phyloP scores from a whole-genome alignment of 2,888 invertebrate species.

The Lepidonotus clava region DNA sequence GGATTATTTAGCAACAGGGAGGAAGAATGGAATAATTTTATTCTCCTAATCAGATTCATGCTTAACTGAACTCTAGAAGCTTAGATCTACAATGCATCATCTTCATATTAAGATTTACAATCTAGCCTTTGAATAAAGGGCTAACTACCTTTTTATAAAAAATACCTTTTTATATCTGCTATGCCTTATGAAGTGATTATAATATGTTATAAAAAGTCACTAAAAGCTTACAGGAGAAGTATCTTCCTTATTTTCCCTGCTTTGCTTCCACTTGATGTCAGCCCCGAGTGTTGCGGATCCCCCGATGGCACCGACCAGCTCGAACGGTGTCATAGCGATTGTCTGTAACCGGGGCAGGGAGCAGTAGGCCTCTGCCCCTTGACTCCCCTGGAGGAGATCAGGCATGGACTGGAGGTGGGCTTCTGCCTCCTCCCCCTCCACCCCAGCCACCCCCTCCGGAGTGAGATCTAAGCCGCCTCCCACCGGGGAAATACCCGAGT shows the following conservation, averaged over 20 bases:
- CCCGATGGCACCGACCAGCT: constrained; percentile 54
- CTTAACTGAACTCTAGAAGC: too few species aligned
- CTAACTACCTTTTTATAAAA: too few species aligned
- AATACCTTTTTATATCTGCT: too few species aligned
- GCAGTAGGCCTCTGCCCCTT: constrained; percentile 55
- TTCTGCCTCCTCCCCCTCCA: constrained; percentile 61
- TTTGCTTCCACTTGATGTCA: constrained; percentile 61
- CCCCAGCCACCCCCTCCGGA: constrained; percentile 57
- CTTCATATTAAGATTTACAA: too few species aligned
- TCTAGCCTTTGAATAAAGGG: too few species aligned
- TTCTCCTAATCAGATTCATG: too few species aligned
- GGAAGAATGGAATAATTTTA: too few species aligned
- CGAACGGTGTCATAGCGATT: background rate
- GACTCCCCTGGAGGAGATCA: constrained; percentile 65
- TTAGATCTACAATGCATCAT: too few species aligned
- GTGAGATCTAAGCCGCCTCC: background rate
- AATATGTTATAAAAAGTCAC: too few species aligned
- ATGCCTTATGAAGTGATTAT: too few species aligned
- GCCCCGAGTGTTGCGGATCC: constrained; percentile 57
- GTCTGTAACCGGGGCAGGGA: constrained; percentile 16
- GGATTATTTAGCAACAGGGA: too few species aligned
- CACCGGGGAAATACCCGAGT: constrained; percentile 36
- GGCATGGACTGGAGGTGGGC: constrained; percentile 66
- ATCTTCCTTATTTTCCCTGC: constrained; percentile 66
- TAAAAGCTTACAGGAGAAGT: constrained; percentile 72